Conservation (phyloP, 1,140 invertebrate genomes). For the Microvelia longipes region DNA sequence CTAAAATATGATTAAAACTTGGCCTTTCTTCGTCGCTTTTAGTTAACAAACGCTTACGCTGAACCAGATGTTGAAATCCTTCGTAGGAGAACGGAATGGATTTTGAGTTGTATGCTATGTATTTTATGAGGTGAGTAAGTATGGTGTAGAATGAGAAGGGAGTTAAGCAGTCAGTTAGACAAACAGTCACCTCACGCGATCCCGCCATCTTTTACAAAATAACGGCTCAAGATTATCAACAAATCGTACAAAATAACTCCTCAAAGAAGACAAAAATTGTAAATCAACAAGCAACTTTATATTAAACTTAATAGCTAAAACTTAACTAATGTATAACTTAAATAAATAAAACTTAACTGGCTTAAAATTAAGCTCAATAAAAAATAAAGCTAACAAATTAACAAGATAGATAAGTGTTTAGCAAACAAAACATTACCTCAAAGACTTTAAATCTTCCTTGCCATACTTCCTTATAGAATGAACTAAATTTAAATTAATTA, state of each 20-base stretch:
- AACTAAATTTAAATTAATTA: not conserved
- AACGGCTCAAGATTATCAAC: not conserved
- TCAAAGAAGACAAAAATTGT: not conserved
- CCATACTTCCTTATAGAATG: not conserved
- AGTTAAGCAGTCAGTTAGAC: not conserved
- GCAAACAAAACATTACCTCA: not conserved
- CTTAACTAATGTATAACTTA: not conserved
- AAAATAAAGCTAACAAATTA: not conserved
- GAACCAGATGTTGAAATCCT: not conserved
- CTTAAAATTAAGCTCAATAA: too few relatives aligned
- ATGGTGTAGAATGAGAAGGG: not conserved
- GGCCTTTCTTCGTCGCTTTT: not conserved
- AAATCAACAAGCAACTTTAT: not conserved
- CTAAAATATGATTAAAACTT: not conserved
- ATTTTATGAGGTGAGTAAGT: not conserved
- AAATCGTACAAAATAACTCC: not conserved
- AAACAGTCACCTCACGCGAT: not conserved
- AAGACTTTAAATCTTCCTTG: not conserved
- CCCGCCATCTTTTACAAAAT: too few relatives aligned
- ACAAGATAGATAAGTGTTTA: not conserved
- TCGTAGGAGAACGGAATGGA: not conserved
- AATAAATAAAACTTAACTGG: not conserved
- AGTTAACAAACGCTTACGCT: not conserved
- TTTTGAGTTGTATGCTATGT: not conserved
- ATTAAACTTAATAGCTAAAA: not conserved